Conservation (phyloP, 2,888 invertebrate species). For the Sepiola atlantica region DNA sequence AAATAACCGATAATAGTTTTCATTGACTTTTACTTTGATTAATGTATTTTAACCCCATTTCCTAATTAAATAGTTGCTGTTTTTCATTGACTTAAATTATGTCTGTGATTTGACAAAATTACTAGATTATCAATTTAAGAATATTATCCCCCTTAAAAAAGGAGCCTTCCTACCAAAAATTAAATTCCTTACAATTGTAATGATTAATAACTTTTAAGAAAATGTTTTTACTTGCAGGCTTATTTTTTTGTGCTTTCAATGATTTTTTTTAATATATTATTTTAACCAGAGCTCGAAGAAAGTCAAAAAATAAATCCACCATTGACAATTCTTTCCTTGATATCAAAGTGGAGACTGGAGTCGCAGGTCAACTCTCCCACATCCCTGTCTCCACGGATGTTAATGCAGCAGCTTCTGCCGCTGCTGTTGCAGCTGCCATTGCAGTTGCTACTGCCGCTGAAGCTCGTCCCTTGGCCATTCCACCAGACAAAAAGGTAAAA, state of each 20-base stretch:
- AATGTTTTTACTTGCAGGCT: not conserved
- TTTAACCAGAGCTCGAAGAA: not conserved
- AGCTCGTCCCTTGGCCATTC: conserved; percentile 39
- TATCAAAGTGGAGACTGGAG: not conserved
- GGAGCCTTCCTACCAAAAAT: not conserved
- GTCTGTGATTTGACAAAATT: not conserved
- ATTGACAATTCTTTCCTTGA: not conserved
- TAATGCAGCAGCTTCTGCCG: not conserved
- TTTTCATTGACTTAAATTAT: not conserved
- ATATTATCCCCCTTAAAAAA: not conserved
- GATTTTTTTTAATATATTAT: not conserved
- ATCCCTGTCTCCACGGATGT: not conserved
- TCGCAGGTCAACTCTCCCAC: not conserved
- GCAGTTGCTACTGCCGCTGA: conserved; percentile 37
- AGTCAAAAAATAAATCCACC: conserved; percentile 10
- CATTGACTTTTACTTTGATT: too few species aligned
- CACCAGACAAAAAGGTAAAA: conserved; percentile 36
- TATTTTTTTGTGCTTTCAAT: not conserved
- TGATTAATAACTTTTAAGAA: not conserved
- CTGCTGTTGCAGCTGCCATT: conserved; percentile 37
- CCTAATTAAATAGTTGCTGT: too few species aligned
- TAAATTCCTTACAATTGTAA: not conserved
- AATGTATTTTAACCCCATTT: too few species aligned
- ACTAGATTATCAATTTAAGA: not conserved
- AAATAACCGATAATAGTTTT: too few species aligned